Conservation (phyloP, 2,888 invertebrate genomes). For the Plagodis pulveraria region DNA sequence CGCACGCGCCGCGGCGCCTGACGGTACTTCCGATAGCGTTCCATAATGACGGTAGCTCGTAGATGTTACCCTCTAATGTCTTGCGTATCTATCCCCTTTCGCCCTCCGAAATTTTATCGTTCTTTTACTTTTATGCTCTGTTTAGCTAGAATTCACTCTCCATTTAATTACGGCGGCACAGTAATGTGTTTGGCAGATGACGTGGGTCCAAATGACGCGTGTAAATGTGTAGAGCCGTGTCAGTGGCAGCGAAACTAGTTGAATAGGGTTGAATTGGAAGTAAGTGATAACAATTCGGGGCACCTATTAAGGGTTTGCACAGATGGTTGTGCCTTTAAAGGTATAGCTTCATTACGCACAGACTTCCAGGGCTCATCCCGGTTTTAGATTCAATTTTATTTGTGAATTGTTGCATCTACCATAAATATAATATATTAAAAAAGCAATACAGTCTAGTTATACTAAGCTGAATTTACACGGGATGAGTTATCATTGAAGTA, state of each 20-base stretch:
- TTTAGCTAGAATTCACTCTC: conserved; percentile 76
- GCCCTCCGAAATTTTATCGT: conserved; percentile 44
- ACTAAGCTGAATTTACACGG: no score
- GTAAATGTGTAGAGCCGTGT: conserved; percentile 46
- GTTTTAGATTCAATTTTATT: no score
- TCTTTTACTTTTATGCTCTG: conserved; percentile 78
- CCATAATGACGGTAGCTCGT: conserved; percentile 71
- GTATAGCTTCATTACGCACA: not conserved
- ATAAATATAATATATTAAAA: no score
- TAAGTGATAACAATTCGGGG: conserved; percentile 20
- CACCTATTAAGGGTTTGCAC: conserved; percentile 12
- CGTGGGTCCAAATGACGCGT: conserved; percentile 58
- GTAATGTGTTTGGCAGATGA: conserved; percentile 72
- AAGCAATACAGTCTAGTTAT: no score
- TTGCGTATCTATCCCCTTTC: conserved; percentile 43
- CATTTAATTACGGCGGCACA: conserved; percentile 72
- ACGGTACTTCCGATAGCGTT: conserved; percentile 72
- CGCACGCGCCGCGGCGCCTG: conserved; percentile 83
- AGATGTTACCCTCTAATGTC: conserved; percentile 52
- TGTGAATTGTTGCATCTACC: no score
- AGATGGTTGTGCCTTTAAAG: conserved; percentile 6
- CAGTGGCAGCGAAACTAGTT: conserved; percentile 27
- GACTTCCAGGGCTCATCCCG: no score
- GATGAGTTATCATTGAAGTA: no score
- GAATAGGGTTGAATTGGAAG: conserved; percentile 30